Conservation (phyloP, 1,140 invertebrate species). For the Lordiphosa stackelbergi region DNA sequence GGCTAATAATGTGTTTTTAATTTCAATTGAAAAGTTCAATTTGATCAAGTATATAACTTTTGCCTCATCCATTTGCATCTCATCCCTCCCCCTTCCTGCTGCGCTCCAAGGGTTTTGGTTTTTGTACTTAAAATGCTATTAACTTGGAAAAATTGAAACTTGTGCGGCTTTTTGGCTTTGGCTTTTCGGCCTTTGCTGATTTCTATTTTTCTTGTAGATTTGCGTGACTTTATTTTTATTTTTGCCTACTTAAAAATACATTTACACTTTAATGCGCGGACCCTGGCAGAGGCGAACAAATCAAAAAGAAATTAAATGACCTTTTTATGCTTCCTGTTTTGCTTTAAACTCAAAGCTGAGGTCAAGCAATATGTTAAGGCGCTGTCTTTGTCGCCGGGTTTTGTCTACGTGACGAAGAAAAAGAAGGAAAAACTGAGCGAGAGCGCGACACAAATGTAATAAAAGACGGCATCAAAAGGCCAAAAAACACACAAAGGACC, state of each 20-base stretch:
- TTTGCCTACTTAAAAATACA: slow-evolving; percentile 71
- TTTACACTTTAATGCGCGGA: slow-evolving; percentile 68
- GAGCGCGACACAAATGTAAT: slow-evolving; percentile 43
- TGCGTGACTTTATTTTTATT: slow-evolving; percentile 7
- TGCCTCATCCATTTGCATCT: background rate
- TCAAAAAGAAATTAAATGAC: slow-evolving; percentile 76
- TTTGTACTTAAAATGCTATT: slow-evolving; percentile 74
- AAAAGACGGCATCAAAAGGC: slow-evolving; percentile 56
- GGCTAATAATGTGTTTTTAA: slow-evolving; percentile 40
- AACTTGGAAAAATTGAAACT: slow-evolving; percentile 62
- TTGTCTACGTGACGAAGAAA: slow-evolving; percentile 10
- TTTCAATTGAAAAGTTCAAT: slow-evolving; percentile 45
- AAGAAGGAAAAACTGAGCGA: background rate
- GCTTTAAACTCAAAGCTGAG: background rate
- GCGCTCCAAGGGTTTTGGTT: slow-evolving; percentile 1
- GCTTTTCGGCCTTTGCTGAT: slow-evolving; percentile 56
- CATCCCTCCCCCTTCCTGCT: background rate
- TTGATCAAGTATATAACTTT: slow-evolving; percentile 36
- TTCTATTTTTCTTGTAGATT: slow-evolving; percentile 53
- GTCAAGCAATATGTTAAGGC: slow-evolving; percentile 15
- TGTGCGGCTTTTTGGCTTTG: slow-evolving; percentile 71
- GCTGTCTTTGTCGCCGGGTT: slow-evolving; percentile 6
- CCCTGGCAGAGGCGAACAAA: slow-evolving; percentile 48
- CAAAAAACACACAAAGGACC: slow-evolving; percentile 39
- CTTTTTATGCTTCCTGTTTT: slow-evolving; percentile 40